These are phyloP conservation scores for Gryllus bimaculatus DNA, from an alignment of 1,140 invertebrate species.

Conservation along the genomic window DNA sequence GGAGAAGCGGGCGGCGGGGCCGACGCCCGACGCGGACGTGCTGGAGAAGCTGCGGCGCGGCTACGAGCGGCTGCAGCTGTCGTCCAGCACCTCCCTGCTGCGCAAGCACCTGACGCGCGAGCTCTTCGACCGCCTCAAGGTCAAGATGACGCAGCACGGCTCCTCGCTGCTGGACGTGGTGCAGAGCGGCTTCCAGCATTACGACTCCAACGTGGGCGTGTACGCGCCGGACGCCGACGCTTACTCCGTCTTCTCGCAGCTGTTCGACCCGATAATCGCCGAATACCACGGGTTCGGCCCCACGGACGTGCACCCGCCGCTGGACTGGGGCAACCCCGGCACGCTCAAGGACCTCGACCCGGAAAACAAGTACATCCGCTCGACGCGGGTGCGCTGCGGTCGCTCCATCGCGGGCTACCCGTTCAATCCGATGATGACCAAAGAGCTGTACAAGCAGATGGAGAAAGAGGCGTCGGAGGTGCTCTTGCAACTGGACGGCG, in stretches of 20 bases:
- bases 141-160: slow-evolving; percentile 43
- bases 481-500: slow-evolving; percentile 39
- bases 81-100: slow-evolving; percentile 53
- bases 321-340: slow-evolving; percentile 58
- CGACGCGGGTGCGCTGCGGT: slow-evolving; percentile 64
- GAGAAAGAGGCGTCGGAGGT: slow-evolving; percentile 42
- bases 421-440: slow-evolving; percentile 63
- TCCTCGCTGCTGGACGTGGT: slow-evolving; percentile 43
- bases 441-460: slow-evolving; percentile 54
- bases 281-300: slow-evolving; percentile 62
- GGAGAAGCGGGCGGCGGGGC: too few relatives aligned
- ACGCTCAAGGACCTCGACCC: slow-evolving; percentile 64
- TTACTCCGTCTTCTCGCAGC: slow-evolving; percentile 52
- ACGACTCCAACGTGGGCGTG: slow-evolving; percentile 51
- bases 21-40: background rate
- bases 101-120: slow-evolving; percentile 60
- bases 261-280: slow-evolving; percentile 70
- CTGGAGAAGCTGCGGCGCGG: background rate
- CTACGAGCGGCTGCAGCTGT: slow-evolving; percentile 39
- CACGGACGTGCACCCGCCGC: slow-evolving; percentile 49
- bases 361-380: slow-evolving; percentile 54
- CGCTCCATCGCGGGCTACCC: slow-evolving; percentile 59
- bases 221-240: slow-evolving; percentile 65
- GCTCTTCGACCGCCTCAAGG: slow-evolving; percentile 53
- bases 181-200: slow-evolving; percentile 53